Conservation (phyloP, 1,140 invertebrate species). For the Holcopasites calliopsidis region DNA sequence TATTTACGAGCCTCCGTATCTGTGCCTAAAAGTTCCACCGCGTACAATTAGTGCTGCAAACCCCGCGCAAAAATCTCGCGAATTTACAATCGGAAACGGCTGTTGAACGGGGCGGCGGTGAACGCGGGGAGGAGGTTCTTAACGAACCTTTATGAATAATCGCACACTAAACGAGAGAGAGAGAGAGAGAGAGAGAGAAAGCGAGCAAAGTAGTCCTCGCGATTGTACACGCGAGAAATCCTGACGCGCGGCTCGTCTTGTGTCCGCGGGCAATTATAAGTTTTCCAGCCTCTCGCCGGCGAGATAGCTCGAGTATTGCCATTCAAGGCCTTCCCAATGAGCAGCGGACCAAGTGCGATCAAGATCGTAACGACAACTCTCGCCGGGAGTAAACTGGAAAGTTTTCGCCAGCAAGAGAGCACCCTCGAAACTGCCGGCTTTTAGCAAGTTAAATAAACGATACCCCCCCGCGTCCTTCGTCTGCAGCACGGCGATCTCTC, state of each 20-base stretch:
- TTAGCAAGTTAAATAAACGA: constrained; percentile 33
- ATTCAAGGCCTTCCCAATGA: constrained; percentile 17
- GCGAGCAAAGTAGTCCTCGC: neutral
- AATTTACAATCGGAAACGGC: constrained; percentile 12
- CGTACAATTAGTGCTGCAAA: constrained; percentile 15
- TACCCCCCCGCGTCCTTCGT: neutral
- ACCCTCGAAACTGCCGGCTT: neutral
- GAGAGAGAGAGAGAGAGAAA: no score
- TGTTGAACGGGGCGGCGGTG: neutral
- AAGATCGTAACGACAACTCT: constrained; percentile 31
- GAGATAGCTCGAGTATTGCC: constrained; percentile 38
- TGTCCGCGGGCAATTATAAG: constrained; percentile 51
- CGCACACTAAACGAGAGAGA: constrained; percentile 30
- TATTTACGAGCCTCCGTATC: neutral
- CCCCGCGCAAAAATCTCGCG: neutral
- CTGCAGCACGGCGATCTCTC: neutral
- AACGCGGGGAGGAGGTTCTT: neutral
- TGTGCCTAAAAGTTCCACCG: neutral
- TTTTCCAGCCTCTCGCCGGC: constrained; percentile 31
- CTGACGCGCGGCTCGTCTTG: neutral
- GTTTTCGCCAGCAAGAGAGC: neutral
- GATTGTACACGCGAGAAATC: neutral
- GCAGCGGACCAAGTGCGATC: constrained; percentile 18
- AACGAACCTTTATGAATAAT: constrained; percentile 45
- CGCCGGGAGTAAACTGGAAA: neutral